These are phyloP conservation scores for Xiphorhynchus erythropygius DNA, from an alignment of 2,797 vertebrate species.

Conservation along the genomic window DNA sequence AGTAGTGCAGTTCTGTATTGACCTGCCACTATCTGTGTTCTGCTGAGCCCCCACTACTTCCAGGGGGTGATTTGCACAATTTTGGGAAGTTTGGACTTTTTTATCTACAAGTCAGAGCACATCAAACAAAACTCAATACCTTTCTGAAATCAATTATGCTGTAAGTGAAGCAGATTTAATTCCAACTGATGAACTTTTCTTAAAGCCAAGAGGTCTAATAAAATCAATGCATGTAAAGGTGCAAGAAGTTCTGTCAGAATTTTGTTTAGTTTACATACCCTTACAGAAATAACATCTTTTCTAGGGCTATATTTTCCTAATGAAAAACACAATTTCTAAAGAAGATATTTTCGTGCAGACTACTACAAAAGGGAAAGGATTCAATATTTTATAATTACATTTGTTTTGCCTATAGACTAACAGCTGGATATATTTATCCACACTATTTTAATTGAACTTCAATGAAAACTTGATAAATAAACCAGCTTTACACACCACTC, in stretches of 20 bases:
- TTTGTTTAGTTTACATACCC: background rate
- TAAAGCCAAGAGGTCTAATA: slow-evolving; percentile 17
- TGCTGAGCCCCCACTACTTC: background rate
- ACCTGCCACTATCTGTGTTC: background rate
- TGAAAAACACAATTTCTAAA: background rate
- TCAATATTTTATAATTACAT: background rate
- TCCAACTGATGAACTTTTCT: background rate
- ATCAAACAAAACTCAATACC: background rate
- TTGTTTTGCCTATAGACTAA: background rate
- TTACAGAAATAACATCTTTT: background rate
- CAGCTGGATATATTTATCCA: background rate
- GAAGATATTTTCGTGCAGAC: background rate
- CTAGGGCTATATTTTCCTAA: background rate
- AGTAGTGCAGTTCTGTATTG: background rate
- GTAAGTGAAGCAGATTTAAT: slow-evolving; percentile 6
- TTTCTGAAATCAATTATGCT: slow-evolving; percentile 4
- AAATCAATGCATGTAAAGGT: background rate
- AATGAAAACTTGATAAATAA: background rate
- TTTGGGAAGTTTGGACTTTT: background rate
- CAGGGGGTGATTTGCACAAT: background rate
- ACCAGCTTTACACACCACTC: background rate
- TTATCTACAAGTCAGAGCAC: background rate
- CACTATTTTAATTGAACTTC: background rate
- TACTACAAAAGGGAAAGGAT: background rate
- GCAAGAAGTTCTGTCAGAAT: background rate